Evolutionary conservation across 2,888 invertebrate species (phyloP).

Genomic region (Mamestra brassicae): DNA sequence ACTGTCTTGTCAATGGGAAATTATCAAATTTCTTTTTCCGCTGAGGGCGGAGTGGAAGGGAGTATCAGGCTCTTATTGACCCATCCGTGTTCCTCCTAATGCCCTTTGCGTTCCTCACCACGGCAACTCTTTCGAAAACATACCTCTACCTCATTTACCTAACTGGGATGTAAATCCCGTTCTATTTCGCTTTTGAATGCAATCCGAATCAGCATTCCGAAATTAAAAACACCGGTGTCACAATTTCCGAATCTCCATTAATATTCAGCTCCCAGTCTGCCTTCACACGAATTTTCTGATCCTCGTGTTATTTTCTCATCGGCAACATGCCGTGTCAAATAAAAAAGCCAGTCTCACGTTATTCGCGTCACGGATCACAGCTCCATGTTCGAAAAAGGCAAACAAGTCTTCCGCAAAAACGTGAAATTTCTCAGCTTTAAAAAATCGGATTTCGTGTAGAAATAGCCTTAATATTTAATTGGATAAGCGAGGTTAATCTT

Average conservation of each 20-base stretch:
- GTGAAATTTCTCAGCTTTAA: constrained; percentile 43
- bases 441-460: constrained; percentile 60
- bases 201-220: constrained; percentile 8
- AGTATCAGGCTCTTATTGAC: too few species aligned
- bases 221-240: constrained; percentile 24
- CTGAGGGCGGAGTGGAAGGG: too few species aligned
- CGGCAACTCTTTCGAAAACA: too few species aligned
- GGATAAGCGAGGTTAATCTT: constrained; percentile 74
- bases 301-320: constrained; percentile 44
- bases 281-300: constrained; percentile 29
- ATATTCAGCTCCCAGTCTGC: constrained; percentile 32
- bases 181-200: constrained; percentile 4
- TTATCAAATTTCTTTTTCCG: too few species aligned
- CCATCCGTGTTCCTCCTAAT: too few species aligned
- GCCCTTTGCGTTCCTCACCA: too few species aligned
- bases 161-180: constrained; percentile 1
- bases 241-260: constrained; percentile 42
- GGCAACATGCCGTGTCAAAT: constrained; percentile 41
- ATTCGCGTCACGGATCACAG: constrained; percentile 38
- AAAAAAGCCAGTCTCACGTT: constrained; percentile 51
- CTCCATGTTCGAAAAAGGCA: constrained; percentile 41
- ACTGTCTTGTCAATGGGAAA: not conserved
- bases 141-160: too few species aligned
- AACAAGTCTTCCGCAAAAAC: constrained; percentile 41
- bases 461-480: constrained; percentile 74